These are phyloP conservation scores for Phenganax subtilis DNA, from an alignment of 92 coral and sea anemone genomes.

Conservation along the genomic window DNA sequence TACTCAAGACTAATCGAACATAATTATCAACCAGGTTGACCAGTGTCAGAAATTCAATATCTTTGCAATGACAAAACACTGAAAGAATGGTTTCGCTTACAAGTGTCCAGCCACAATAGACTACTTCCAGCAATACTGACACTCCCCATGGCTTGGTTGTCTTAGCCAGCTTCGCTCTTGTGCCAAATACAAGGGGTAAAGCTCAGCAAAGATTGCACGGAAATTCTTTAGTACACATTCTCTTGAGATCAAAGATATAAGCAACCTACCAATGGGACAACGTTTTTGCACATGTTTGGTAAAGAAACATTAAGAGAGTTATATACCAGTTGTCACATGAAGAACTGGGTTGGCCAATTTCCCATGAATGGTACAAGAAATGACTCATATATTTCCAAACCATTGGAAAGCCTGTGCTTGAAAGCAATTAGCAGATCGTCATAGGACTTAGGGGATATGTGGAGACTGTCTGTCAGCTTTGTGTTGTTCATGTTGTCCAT, in stretches of 20 bases:
- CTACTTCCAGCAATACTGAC: background rate
- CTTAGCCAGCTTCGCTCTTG: conserved; percentile 20
- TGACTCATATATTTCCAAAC: conserved; percentile 17
- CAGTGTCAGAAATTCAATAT: background rate
- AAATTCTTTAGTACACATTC: conserved; percentile 11
- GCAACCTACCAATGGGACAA: conserved; percentile 17
- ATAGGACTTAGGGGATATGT: conserved; percentile 4
- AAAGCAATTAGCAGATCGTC: conserved; percentile 1
- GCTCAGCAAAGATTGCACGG: conserved; percentile 25
- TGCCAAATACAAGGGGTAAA: conserved; percentile 22
- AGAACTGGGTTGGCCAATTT: conserved; percentile 41
- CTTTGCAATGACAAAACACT: background rate
- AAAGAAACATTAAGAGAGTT: background rate
- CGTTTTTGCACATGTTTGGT: conserved; percentile 3
- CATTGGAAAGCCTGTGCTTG: conserved; percentile 8
- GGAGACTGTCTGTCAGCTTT: background rate
- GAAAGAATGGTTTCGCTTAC: background rate
- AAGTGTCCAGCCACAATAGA: conserved; percentile 27
- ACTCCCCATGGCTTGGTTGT: conserved; percentile 23
- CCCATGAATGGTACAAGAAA: conserved; percentile 34
- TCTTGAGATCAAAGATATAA: conserved; percentile 13
- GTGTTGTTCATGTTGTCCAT: background rate
- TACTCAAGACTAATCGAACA: background rate
- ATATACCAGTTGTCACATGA: conserved; percentile 36
- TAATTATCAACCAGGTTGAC: background rate